These are phyloP conservation scores for Oscheius sp. DNA, from an alignment of 1,140 invertebrate species.

Conservation along the genomic window DNA sequence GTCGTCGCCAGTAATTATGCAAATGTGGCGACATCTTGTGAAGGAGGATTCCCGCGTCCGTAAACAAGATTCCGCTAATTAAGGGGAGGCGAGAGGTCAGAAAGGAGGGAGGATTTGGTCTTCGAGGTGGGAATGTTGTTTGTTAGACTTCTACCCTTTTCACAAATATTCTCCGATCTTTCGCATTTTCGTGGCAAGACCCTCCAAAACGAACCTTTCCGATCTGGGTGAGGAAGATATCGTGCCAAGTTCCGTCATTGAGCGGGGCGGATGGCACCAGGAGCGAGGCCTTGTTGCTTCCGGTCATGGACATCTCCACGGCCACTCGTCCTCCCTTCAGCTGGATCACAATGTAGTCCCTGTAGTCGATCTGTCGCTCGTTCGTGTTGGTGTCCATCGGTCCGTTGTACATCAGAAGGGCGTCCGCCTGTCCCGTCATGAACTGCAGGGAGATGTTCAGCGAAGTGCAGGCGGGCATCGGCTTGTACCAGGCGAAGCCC, in stretches of 20 bases:
- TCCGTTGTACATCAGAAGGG: constrained; percentile 54
- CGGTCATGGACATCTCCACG: constrained; percentile 34
- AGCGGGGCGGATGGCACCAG: constrained; percentile 21
- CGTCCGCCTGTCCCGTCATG: constrained; percentile 47
- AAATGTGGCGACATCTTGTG: neutral
- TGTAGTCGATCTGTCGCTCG: constrained; percentile 44
- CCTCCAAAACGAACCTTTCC: constrained; percentile 44
- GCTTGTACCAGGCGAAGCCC: constrained; percentile 60
- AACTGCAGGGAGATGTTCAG: constrained; percentile 56
- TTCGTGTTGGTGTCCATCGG: constrained; percentile 45
- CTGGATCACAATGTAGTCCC: constrained; percentile 43
- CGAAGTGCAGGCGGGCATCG: constrained; percentile 59
- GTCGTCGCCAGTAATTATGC: neutral
- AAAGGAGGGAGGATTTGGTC: too few relatives aligned
- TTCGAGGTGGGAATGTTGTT: too few relatives aligned
- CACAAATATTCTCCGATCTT: too few relatives aligned
- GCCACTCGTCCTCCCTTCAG: constrained; percentile 31
- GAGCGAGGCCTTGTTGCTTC: constrained; percentile 9
- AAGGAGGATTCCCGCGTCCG: too few relatives aligned
- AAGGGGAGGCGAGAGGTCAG: neutral
- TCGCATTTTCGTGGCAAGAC: too few relatives aligned
- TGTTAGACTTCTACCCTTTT: too few relatives aligned
- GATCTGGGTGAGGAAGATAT: constrained; percentile 46
- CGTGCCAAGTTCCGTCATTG: constrained; percentile 57
- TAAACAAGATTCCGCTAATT: neutral